phyloP scores from a whole-genome alignment of 2,113 vertebrate species.

The Chamaea fasciata region DNA sequence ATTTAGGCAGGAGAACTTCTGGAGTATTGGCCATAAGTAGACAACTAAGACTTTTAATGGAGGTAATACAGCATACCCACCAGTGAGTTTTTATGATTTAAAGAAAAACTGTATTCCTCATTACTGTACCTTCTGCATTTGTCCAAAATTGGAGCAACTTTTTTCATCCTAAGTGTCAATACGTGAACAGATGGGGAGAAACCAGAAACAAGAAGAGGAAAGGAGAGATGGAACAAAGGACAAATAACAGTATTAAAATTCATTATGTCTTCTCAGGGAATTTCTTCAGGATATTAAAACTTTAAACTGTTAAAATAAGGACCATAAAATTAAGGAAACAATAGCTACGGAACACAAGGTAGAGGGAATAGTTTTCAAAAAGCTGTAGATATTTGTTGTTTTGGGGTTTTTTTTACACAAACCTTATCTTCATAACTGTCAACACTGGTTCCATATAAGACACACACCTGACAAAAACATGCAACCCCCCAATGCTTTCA shows the following conservation, averaged over 20 bases:
- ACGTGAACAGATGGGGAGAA: background rate
- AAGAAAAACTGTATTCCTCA: background rate
- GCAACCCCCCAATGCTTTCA: slow-evolving; percentile 35
- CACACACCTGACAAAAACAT: slow-evolving; percentile 48
- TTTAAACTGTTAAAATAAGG: background rate
- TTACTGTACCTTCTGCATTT: slow-evolving; percentile 2
- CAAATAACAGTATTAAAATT: background rate
- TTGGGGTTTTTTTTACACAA: background rate
- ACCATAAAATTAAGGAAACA: background rate
- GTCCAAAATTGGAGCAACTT: slow-evolving; percentile 16
- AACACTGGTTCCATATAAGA: slow-evolving; percentile 41
- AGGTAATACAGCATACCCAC: background rate
- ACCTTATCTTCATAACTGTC: background rate
- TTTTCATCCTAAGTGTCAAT: background rate
- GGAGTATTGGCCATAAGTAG: background rate
- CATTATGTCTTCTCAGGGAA: background rate
- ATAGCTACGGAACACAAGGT: slow-evolving; percentile 25
- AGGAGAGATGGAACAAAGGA: background rate
- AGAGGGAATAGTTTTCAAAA: background rate
- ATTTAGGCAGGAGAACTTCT: background rate
- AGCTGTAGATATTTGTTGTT: background rate
- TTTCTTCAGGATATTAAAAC: background rate
- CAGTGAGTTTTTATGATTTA: background rate
- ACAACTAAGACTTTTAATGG: slow-evolving; percentile 2
- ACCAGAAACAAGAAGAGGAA: background rate